Base-by-base conservation (phyloP, 2,888 invertebrate genomes). In the Hypomecis atomaria region DNA sequence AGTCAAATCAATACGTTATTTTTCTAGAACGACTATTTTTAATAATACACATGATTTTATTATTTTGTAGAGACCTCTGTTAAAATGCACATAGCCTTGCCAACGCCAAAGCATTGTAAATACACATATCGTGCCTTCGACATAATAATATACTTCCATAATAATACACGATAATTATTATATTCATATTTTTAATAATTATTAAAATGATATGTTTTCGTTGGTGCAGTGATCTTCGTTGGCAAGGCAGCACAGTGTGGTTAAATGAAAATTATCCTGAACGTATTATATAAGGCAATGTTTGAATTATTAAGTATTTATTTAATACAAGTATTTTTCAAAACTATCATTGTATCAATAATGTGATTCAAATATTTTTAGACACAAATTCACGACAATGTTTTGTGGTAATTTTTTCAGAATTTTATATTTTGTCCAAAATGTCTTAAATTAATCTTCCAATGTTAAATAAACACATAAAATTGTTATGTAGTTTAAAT, bases 161-260 rank as follows among this genome's bases (percentile, higher is more conserved):
- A 66, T 56, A 52, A 72, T 67, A 62, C 66, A 57, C 63, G 60
- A 48, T 53, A 65, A 59, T 55, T 53, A 34, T 53, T 59, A 54
- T 53, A 58, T 49, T 62, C 61, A 58, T 23, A 23, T 23, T 45
- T n/a, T n/a, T n/a, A n/a, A n/a, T n/a, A n/a, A 58, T 65, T 61
- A 67, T 69, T 64, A 53, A 54, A 62, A 70, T 64, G 45, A 68
- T 73, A 62, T 78, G 73, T 88, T 89, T 81, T 52, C 59, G 49
- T 71, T 88, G 87, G 86, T 84, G 72, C 91, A 91, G 91, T 91
- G 90, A 89, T 71, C 77, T 72, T 66, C 82, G 84, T 89, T 90
- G 90, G 90, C 87, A 86, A 78, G 87, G 87, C 86, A 82, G 71
- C 81, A 73, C 75, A 79, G 75, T 75, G 78, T 80, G 78, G 75